phyloP scores from a whole-genome alignment of 1,140 invertebrate species.

The Bombus confusus region DNA sequence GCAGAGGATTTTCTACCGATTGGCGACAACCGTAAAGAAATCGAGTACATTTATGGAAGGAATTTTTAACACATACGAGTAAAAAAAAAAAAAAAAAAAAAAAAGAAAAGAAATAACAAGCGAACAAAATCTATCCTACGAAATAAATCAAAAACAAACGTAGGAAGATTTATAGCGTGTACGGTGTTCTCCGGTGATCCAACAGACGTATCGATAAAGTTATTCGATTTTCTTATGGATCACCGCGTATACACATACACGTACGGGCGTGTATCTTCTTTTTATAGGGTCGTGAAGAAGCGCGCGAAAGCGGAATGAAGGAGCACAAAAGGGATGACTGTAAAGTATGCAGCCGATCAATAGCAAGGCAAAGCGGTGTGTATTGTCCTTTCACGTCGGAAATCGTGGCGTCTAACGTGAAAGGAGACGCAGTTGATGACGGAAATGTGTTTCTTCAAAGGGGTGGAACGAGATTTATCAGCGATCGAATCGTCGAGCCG shows the following conservation, averaged over 20 bases:
- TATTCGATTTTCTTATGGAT: neutral
- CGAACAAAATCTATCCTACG: too few species aligned
- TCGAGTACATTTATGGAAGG: too few species aligned
- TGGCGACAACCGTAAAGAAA: too few species aligned
- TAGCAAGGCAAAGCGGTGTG: conserved; percentile 37
- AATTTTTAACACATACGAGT: too few species aligned
- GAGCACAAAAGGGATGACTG: conserved; percentile 35
- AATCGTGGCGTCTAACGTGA: conserved; percentile 40
- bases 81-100: too few species aligned
- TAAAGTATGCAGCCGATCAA: conserved; percentile 51
- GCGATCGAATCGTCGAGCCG: conserved; percentile 22
- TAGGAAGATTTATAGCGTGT: too few species aligned
- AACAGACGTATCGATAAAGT: too few species aligned
- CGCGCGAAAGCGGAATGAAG: conserved; percentile 28
- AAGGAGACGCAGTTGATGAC: conserved; percentile 30
- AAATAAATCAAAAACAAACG: too few species aligned
- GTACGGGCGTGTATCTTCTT: neutral
- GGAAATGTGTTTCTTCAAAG: conserved; percentile 47
- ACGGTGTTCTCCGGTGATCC: neutral
- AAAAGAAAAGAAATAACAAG: too few species aligned
- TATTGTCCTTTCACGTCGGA: conserved; percentile 36
- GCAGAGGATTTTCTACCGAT: too few species aligned
- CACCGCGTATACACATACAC: neutral
- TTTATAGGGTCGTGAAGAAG: neutral
- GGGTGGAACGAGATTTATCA: conserved; percentile 31